Evolutionary conservation across 2,797 vertebrate species (phyloP), one percentile per base, ranked within the genome.

Genomic region (Alca torda): DNA sequence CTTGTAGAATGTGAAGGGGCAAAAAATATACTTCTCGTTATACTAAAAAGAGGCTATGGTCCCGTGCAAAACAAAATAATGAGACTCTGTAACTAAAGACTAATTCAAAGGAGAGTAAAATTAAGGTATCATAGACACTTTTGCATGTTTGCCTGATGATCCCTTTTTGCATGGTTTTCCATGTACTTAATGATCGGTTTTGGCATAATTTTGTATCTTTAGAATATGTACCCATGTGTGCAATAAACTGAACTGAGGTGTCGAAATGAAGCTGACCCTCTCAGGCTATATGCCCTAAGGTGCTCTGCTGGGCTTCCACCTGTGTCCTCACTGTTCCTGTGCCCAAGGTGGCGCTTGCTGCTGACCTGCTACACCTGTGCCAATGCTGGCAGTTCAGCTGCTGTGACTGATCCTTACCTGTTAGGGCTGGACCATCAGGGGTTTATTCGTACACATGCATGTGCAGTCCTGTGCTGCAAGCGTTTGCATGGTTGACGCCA

Each of bases 251-350:
- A 75, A 59, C 45, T 23, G n/a, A 54, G 72, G 54, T n/a, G 46
- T 53, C 57, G 39, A 23, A 45, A n/a, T 8, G 41, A 69, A 65
- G 76, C 50, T 50, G 35, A 30, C 43, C 48, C 31, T 68, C n/a
- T 13, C 3, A 1, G 37, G 33, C 84, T 77, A 0, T 16, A 1
- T 48, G 45, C 56, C 61, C 5, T 25, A 7, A 24, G 63, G 67
- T 57, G 16, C 45, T 68, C 65, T 87, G 41, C 59, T 65, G 67
- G 70, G 28, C 81, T 74, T 28, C 53, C 14, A 5, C 28, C 16
- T 10, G 8, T 54, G 35, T 85, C 43, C 18, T 65, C 16, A 0
- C 68, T 54, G 33, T 23, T 41, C 30, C 31, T 46, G 33, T 74
- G 61, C 60, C 61, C 70, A 13, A 31, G 41, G 80, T 51, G 65